A percentile compares a stretch with the other conserved stretches of the same genome.
phyloP scores from a whole-genome alignment of 2,888 invertebrate species.

The Cephus nigrinus region DNA sequence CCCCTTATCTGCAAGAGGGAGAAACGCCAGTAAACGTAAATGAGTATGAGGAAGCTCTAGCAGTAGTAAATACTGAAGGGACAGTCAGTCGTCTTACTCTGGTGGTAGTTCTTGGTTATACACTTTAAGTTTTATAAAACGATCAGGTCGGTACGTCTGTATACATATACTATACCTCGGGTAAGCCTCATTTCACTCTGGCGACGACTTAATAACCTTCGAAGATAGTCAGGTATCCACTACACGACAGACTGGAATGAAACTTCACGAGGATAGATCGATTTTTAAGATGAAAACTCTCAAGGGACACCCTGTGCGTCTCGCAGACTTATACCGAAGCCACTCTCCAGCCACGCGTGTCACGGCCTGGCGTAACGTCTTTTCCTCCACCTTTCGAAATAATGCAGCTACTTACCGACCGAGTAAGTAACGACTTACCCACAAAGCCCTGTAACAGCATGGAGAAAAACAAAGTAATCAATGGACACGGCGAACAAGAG shows the following conservation, averaged over 20 bases:
- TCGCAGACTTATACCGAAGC: neutral
- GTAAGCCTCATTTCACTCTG: neutral
- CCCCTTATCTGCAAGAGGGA: neutral
- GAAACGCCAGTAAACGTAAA: neutral
- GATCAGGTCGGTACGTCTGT: neutral
- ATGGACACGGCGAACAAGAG: neutral
- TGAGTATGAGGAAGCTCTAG: neutral
- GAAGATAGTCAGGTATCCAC: neutral
- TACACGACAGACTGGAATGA: neutral
- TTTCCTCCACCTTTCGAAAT: neutral
- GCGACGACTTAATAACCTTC: neutral
- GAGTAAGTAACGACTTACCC: neutral
- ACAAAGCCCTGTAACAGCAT: neutral
- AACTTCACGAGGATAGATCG: neutral
- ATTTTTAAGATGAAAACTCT: neutral
- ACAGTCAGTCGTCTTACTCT: neutral
- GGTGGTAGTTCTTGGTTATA: neutral
- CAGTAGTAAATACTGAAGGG: neutral
- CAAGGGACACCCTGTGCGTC: neutral
- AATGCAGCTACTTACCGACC: neutral
- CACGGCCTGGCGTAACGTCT: neutral
- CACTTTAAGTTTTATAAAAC: neutral
- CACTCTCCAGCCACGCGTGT: neutral
- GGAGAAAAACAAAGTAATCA: neutral
- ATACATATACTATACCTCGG: neutral